Evolutionary conservation across 2,113 vertebrate species (phyloP).

Genomic region (Neolamprologus cancellatus): DNA sequence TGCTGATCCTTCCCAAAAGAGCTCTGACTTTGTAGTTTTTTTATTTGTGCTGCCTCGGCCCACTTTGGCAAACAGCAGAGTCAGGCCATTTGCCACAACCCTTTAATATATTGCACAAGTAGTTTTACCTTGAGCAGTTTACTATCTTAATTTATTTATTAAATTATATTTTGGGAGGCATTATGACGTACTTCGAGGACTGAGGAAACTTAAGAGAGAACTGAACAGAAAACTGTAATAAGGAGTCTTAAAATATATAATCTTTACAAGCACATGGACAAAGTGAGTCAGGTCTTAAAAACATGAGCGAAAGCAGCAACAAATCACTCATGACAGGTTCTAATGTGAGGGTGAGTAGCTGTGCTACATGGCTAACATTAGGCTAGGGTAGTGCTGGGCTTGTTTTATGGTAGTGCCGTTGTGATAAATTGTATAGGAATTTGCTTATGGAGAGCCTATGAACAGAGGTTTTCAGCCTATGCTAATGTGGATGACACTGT

Average conservation of each 20-base stretch:
- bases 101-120: neutral
- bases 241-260: neutral
- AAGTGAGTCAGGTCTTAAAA: neutral
- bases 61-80: neutral
- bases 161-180: neutral
- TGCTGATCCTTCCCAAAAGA: conserved; percentile 21
- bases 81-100: neutral
- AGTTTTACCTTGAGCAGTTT: neutral
- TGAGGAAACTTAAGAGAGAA: neutral
- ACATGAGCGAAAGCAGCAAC: neutral
- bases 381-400: neutral
- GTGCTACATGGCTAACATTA: neutral
- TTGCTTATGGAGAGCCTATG: neutral
- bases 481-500: neutral
- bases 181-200: neutral
- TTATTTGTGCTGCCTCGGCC: conserved; percentile 34
- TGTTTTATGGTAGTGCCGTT: neutral
- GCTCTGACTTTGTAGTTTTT: conserved; percentile 24
- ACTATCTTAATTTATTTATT: neutral
- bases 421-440: neutral
- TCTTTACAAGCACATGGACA: neutral
- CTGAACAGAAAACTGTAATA: neutral
- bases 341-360: neutral
- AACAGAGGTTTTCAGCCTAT: neutral
- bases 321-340: neutral